phyloP scores from a whole-genome alignment of 2,797 vertebrate species.

The Lepilemur ruficaudatus region DNA sequence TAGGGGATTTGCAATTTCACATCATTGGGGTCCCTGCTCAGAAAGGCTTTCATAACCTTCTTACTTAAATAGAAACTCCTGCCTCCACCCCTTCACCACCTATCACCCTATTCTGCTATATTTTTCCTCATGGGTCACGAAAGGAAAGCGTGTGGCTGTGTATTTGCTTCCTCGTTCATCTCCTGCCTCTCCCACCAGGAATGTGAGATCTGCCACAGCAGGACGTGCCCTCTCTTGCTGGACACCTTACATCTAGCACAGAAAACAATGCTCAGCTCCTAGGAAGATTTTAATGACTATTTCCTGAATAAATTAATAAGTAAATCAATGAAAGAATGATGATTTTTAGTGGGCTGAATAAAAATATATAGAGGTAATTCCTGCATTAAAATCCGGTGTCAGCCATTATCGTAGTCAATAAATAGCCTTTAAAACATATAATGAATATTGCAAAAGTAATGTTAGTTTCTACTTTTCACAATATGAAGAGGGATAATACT shows the following conservation, averaged over 20 bases:
- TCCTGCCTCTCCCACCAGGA: neutral
- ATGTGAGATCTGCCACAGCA: accelerated
- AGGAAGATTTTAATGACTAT: neutral
- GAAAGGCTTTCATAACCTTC: neutral
- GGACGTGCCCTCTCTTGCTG: accelerated
- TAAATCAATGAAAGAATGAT: neutral
- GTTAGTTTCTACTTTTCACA: neutral
- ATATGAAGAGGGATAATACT: neutral
- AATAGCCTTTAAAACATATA: neutral
- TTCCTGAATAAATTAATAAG: neutral
- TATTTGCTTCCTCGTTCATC: neutral
- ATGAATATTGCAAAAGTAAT: neutral
- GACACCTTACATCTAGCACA: neutral
- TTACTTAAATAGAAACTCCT: neutral
- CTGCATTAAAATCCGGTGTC: neutral
- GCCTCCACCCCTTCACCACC: neutral
- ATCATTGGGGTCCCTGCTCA: neutral
- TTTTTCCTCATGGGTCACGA: neutral
- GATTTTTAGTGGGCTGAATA: neutral
- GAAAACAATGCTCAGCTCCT: neutral
- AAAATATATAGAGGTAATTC: neutral
- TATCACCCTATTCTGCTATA: neutral
- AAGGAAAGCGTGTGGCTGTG: neutral
- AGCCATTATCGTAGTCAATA: neutral
- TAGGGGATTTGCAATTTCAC: neutral